Evolutionary conservation across 2,888 invertebrate genomes (phyloP).

Genomic region (Eupeodes latifasciatus): DNA sequence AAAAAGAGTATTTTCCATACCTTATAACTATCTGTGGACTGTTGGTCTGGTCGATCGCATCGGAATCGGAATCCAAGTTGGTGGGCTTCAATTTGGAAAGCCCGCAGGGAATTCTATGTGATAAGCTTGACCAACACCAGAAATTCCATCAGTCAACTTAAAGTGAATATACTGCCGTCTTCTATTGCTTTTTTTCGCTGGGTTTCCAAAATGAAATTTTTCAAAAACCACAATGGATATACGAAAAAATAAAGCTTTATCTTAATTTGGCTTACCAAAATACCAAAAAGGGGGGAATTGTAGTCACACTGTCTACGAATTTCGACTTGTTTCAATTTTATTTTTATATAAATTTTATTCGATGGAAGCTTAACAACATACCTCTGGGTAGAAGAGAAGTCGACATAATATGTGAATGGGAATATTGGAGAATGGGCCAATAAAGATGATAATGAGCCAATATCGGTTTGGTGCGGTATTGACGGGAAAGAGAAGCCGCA

Average conservation of each 20-base stretch:
- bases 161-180: constrained; percentile 3
- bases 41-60: not conserved
- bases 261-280: not conserved
- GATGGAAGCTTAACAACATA: constrained; percentile 13
- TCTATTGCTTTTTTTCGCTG: constrained; percentile 15
- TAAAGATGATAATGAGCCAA: constrained; percentile 55
- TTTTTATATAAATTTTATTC: constrained; percentile 2
- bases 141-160: constrained; percentile 21
- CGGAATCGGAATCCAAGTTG: not conserved
- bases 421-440: constrained; percentile 24
- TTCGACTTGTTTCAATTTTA: constrained; percentile 5
- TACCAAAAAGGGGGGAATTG: constrained; percentile 12
- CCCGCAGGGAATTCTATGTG: constrained; percentile 25
- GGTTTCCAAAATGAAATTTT: not conserved
- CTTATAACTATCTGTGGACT: not conserved
- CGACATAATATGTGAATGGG: not conserved
- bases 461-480: not conserved
- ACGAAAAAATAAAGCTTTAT: not conserved
- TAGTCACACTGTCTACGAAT: constrained; percentile 38
- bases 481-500: constrained; percentile 26
- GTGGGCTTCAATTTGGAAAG: constrained; percentile 49
- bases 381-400: too few relatives aligned
- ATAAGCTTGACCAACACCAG: constrained; percentile 23
- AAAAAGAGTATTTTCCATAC: constrained; percentile 47
- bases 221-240: constrained; percentile 24